phyloP scores from a whole-genome alignment of 1,140 invertebrate genomes.

The Chelonus insularis region DNA sequence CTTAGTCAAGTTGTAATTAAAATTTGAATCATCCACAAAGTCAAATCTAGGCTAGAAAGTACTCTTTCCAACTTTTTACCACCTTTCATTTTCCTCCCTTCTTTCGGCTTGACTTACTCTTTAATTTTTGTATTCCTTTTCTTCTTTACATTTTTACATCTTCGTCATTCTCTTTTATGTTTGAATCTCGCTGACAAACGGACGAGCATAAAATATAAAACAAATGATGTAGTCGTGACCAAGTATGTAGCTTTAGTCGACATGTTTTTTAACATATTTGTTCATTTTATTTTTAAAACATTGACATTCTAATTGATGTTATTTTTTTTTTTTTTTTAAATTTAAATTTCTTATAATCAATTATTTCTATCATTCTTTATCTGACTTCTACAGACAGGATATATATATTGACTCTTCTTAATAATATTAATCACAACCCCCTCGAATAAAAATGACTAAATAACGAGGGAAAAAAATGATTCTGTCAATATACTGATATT shows the following conservation, averaged over 20 bases:
- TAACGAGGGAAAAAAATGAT: too few species aligned
- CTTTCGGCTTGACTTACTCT: constrained; percentile 10
- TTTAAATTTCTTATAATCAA: too few species aligned
- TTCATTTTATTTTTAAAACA: background rate
- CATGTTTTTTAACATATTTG: background rate
- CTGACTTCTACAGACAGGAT: too few species aligned
- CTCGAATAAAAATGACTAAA: too few species aligned
- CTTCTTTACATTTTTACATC: constrained; percentile 13
- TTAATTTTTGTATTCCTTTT: constrained; percentile 25
- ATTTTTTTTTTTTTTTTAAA: background rate
- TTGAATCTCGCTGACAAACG: constrained; percentile 8
- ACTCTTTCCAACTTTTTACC: constrained; percentile 32
- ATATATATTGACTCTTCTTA: too few species aligned
- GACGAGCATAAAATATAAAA: constrained; percentile 41
- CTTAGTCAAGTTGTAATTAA: constrained; percentile 43
- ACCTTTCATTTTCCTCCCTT: constrained; percentile 15
- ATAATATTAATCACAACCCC: too few species aligned
- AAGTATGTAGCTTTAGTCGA: constrained; percentile 40
- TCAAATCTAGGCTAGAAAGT: constrained; percentile 49
- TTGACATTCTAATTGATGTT: background rate
- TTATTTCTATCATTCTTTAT: too few species aligned
- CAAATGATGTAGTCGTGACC: constrained; percentile 50
- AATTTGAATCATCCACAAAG: constrained; percentile 40
- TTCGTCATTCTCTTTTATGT: constrained; percentile 14
- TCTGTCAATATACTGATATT: too few species aligned